These are phyloP conservation scores for Anguilla pacifica DNA, from an alignment of 2,797 vertebrate genomes.

Conservation along the genomic window DNA sequence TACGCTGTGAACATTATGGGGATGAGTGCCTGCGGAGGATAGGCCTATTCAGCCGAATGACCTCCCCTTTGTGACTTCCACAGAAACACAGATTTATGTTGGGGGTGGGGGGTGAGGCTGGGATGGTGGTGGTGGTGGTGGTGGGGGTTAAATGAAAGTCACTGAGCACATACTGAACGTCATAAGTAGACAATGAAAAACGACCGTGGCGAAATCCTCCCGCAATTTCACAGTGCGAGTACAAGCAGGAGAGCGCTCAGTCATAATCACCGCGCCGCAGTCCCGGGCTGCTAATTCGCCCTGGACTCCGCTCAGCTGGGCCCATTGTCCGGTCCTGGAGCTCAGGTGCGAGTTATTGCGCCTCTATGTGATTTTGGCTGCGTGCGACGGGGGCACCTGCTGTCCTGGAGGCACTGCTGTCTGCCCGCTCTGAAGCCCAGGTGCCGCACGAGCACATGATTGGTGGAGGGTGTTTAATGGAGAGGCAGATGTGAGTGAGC, in stretches of 20 bases:
- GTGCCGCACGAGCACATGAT: constrained; percentile 24
- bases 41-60: constrained; percentile 23
- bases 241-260: constrained; percentile 52
- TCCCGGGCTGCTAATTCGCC: constrained; percentile 47
- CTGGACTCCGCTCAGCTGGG: constrained; percentile 38
- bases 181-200: constrained; percentile 79
- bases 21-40: constrained; percentile 22
- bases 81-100: constrained; percentile 25
- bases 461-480: constrained; percentile 24
- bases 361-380: constrained; percentile 38
- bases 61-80: constrained; percentile 23
- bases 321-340: constrained; percentile 32
- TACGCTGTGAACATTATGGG: not conserved
- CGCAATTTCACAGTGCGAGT: constrained; percentile 67
- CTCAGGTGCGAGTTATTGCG: constrained; percentile 45
- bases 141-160: constrained; percentile 77
- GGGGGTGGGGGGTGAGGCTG: constrained; percentile 16
- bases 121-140: constrained; percentile 8
- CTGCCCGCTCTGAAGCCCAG: constrained; percentile 42
- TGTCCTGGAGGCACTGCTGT: constrained; percentile 38
- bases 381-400: constrained; percentile 43
- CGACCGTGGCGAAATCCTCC: constrained; percentile 65
- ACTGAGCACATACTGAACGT: constrained; percentile 68
- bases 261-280: constrained; percentile 48
- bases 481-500: constrained; percentile 28